A percentile compares a stretch with the other conserved stretches of the same genome.
These are phyloP conservation scores for Thalassarche chlororhynchos DNA, from an alignment of 2,113 vertebrate genomes.

Conservation along the genomic window DNA sequence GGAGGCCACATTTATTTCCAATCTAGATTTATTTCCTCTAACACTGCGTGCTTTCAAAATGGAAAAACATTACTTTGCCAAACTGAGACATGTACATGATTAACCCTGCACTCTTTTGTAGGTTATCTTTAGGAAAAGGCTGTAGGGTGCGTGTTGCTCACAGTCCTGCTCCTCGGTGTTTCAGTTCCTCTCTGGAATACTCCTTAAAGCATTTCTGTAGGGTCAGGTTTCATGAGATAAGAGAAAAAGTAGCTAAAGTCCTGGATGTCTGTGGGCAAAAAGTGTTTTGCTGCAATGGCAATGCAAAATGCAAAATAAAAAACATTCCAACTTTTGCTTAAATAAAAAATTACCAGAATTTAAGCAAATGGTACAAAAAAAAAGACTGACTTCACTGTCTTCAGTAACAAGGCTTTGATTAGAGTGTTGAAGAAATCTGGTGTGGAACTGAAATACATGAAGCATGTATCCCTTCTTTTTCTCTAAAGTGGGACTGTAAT, in stretches of 20 bases:
- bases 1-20: background rate
- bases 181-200: background rate
- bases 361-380: background rate
- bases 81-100: background rate
- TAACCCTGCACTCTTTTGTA: background rate
- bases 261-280: background rate
- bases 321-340: background rate
- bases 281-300: background rate
- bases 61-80: background rate
- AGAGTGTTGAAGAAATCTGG: background rate
- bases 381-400: background rate
- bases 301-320: background rate
- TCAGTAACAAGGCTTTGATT: background rate
- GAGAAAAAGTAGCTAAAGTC: background rate
- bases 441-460: background rate
- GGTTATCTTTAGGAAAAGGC: background rate
- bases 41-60: background rate
- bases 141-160: background rate
- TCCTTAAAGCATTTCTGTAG: background rate
- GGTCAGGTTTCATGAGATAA: background rate
- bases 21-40: background rate
- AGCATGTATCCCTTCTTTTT: background rate
- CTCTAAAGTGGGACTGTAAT: background rate
- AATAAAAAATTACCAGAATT: background rate
- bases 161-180: background rate